These are phyloP conservation scores for Myrmophylax atrothorax DNA, from an alignment of 2,113 vertebrate genomes.

Conservation along the genomic window DNA sequence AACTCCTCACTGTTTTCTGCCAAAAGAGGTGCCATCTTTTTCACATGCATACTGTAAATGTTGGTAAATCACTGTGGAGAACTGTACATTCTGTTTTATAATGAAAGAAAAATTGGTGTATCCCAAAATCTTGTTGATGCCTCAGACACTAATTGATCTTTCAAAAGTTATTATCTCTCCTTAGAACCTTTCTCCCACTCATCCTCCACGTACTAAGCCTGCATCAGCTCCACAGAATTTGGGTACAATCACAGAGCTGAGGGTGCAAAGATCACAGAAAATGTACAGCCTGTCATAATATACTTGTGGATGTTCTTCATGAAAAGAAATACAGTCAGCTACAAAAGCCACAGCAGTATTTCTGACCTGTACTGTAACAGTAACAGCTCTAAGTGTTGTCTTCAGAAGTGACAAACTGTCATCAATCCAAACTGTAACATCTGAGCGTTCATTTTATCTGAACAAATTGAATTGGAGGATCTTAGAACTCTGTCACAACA, in stretches of 20 bases:
- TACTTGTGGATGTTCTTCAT: background rate
- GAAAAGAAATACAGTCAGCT: background rate
- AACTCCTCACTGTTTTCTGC: background rate
- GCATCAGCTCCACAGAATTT: background rate
- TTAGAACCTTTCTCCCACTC: background rate
- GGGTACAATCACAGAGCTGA: background rate
- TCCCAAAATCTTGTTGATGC: background rate
- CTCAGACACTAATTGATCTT: background rate
- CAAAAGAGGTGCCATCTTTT: background rate
- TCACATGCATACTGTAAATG: background rate
- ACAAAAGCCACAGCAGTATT: background rate
- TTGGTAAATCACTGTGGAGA: background rate
- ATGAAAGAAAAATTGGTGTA: background rate
- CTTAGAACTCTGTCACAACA: background rate
- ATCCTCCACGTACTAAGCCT: background rate
- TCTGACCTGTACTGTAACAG: background rate
- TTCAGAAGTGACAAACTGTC: background rate
- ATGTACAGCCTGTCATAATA: background rate
- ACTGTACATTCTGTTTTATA: background rate
- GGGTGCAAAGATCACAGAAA: background rate
- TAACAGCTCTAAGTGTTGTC: background rate
- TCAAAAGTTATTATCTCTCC: background rate
- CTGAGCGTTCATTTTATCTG: background rate
- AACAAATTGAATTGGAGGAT: background rate
- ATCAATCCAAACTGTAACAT: background rate